Base-by-base conservation (phyloP, 1,140 invertebrate species). In the Drosophila miranda region DNA sequence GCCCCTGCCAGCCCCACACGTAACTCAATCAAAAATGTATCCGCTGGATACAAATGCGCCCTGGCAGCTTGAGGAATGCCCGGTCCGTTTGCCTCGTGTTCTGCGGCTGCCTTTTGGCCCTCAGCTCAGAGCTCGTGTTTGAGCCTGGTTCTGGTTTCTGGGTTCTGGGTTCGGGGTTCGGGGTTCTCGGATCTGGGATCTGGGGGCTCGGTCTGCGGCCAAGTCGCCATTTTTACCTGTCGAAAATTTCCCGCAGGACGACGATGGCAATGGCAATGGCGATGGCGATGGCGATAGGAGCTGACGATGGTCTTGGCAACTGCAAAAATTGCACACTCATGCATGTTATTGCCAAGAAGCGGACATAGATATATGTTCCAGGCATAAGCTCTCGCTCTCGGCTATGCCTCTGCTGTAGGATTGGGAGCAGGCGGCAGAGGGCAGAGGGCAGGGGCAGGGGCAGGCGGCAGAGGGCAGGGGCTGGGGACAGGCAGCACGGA, bases 21-120 rank as follows among this genome's bases (percentile, higher is more conserved):
- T 81, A 86, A 86, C 81, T 86, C 81, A 86, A 86, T 86, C 81
- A 86, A 86, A 86, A 86, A 86, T 86, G 81, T 86, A 86, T 86
- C 81, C 86, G 68, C 57, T 67, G 21, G 81, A 75, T 77, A 86
- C 81, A 86, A 84, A 80, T 84, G 76, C 48, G 57, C 53, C 44
- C 53, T 51, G 61, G 54, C 58, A 42, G 64, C 64, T 75, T 83
- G 70, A 83, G 68, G 64, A 78, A 78, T 83, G 75, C 59, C 34
- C 48, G 49, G 44, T 30, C 48, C 34, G 77, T 54, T 45, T 58
- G 38, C 30, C 56, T 53, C 53, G 58, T 70, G 77, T 74, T 66
- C 54, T 50, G 60, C 49, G 59, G 54, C 43, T 42, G 55, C 70
- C 42, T 41, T 30, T 30, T 8, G 30, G 8, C 30, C 55, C 23